phyloP scores from a whole-genome alignment of 1,140 invertebrate genomes.

The Drosophila oshimai region DNA sequence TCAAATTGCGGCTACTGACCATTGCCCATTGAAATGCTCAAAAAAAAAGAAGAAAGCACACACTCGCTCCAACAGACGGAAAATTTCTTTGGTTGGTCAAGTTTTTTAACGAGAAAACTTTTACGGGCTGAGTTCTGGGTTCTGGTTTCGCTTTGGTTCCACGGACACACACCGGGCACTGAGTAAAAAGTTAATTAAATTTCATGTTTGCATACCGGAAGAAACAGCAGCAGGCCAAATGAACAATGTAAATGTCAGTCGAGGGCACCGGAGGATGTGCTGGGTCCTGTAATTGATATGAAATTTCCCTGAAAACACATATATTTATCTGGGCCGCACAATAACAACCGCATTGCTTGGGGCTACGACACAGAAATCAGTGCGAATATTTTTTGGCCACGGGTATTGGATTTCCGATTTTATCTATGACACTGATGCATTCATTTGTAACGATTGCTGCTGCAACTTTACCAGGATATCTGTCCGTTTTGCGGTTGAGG shows the following conservation, averaged over 20 bases:
- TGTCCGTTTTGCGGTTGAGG: slow-evolving; percentile 15
- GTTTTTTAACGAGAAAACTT: slow-evolving; percentile 82
- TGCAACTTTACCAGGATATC: background rate
- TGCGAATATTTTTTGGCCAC: slow-evolving; percentile 30
- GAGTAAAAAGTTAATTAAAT: slow-evolving; percentile 76
- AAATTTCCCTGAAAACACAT: slow-evolving; percentile 16
- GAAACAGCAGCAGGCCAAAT: slow-evolving; percentile 24
- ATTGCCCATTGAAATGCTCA: slow-evolving; percentile 50
- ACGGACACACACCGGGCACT: slow-evolving; percentile 16
- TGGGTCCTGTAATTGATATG: slow-evolving; percentile 47
- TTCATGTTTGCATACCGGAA: slow-evolving; percentile 67
- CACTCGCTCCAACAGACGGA: slow-evolving; percentile 44
- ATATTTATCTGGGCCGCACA: slow-evolving; percentile 22
- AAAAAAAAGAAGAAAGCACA: slow-evolving; percentile 40
- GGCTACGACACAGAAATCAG: slow-evolving; percentile 30
- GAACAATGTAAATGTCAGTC: slow-evolving; percentile 44
- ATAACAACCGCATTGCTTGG: slow-evolving; percentile 30
- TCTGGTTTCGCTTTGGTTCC: slow-evolving; percentile 24
- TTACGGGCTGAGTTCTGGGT: slow-evolving; percentile 29
- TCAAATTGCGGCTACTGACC: slow-evolving; percentile 67
- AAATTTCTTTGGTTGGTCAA: slow-evolving; percentile 59
- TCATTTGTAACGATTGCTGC: slow-evolving; percentile 21
- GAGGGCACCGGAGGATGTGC: slow-evolving; percentile 19
- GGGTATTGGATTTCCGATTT: slow-evolving; percentile 23
- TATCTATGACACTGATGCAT: slow-evolving; percentile 39